Evolutionary conservation across 2,888 invertebrate species (phyloP).

Genomic region (Stenichneumon culpator): DNA sequence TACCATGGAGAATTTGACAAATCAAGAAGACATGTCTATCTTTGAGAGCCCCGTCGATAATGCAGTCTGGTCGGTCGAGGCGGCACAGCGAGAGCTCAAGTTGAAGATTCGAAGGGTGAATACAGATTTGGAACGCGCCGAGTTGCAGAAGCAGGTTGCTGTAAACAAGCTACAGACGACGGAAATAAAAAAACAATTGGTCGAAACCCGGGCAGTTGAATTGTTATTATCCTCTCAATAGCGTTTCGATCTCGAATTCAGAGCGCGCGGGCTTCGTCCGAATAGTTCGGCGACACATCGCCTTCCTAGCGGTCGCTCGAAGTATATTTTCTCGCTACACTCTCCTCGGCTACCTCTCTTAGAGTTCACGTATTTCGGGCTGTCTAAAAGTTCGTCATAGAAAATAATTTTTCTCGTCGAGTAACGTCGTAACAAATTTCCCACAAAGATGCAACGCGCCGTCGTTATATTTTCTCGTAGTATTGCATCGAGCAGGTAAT

Average conservation of each 20-base stretch:
- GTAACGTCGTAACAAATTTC: slow-evolving; percentile 37
- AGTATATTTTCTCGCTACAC: neutral
- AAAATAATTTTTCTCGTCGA: slow-evolving; percentile 43
- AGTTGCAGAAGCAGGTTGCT: slow-evolving; percentile 77
- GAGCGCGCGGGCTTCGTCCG: neutral
- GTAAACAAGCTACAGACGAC: slow-evolving; percentile 78
- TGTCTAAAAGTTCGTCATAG: slow-evolving; percentile 54
- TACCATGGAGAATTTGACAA: slow-evolving; percentile 31
- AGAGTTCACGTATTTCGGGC: slow-evolving; percentile 23
- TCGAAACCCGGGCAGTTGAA: slow-evolving; percentile 74
- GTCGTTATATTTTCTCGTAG: slow-evolving; percentile 76
- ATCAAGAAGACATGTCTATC: slow-evolving; percentile 44
- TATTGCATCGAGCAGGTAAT: slow-evolving; percentile 81
- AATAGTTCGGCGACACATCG: neutral
- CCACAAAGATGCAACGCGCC: slow-evolving; percentile 79
- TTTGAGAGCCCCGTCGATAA: slow-evolving; percentile 53
- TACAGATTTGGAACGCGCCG: slow-evolving; percentile 78
- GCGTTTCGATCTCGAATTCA: neutral
- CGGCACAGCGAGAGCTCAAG: slow-evolving; percentile 76
- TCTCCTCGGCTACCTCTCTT: slow-evolving; percentile 9
- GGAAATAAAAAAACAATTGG: slow-evolving; percentile 75
- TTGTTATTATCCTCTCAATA: neutral
- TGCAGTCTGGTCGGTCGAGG: slow-evolving; percentile 71
- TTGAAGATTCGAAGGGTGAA: slow-evolving; percentile 77
- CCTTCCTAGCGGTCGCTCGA: neutral